Percentiles rank a stretch among this genome's conserved stretches.
These are phyloP conservation scores for Premnoplex brunnescens DNA, from an alignment of 2,797 vertebrate species.

Conservation along the genomic window DNA sequence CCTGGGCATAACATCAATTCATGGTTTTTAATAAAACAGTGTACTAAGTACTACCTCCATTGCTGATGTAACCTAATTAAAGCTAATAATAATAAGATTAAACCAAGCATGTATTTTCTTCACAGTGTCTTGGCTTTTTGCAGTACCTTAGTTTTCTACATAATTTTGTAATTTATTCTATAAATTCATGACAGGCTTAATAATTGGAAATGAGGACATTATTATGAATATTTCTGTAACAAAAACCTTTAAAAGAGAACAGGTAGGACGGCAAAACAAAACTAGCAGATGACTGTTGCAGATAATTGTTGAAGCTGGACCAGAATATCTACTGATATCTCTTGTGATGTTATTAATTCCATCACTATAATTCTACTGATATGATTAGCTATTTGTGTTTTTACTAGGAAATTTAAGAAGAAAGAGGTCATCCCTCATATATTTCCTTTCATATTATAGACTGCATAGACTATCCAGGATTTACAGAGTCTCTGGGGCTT, in stretches of 20 bases:
- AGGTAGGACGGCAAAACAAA: neutral
- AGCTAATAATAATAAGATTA: neutral
- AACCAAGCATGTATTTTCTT: neutral
- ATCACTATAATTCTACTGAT: neutral
- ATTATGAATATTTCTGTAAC: neutral
- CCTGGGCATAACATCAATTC: neutral
- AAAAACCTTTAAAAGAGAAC: neutral
- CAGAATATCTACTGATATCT: neutral
- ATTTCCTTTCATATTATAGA: neutral
- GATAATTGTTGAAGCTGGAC: neutral
- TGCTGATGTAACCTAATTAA: neutral
- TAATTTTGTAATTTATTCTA: neutral
- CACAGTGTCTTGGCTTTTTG: neutral
- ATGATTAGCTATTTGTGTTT: neutral
- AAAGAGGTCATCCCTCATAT: neutral
- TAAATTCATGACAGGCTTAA: neutral
- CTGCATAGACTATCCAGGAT: slow-evolving; percentile 13
- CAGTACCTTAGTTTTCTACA: neutral
- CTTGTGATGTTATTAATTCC: neutral
- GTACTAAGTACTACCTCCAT: neutral
- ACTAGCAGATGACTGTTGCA: neutral
- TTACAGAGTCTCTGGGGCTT: neutral
- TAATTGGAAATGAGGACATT: neutral
- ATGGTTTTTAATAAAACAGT: rapidly evolving
- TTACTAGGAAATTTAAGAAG: neutral